A percentile compares a stretch with the other conserved stretches of the same genome.
Conservation (phyloP, 2,888 invertebrate species). For the Acrocyrtus sp. region DNA sequence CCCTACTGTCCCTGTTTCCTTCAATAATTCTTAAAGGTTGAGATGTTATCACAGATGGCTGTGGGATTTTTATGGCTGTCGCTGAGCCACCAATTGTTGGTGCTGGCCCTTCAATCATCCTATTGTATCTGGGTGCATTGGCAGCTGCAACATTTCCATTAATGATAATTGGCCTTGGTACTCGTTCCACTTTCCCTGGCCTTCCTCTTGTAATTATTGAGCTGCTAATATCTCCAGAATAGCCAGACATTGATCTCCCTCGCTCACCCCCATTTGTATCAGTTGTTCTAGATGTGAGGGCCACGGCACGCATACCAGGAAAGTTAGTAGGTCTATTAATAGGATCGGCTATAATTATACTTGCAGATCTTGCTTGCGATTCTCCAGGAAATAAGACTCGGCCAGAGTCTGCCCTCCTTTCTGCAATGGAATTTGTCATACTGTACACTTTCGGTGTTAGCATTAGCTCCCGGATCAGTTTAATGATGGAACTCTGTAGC, state of each 20-base stretch:
- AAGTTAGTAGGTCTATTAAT: neutral
- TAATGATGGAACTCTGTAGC: slow-evolving; percentile 31
- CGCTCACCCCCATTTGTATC: neutral
- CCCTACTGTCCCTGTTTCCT: slow-evolving; percentile 40
- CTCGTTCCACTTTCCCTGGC: slow-evolving; percentile 42
- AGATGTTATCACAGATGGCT: slow-evolving; percentile 35
- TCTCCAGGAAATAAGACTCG: slow-evolving; percentile 34
- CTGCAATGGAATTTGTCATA: slow-evolving; percentile 22
- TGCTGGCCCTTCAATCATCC: slow-evolving; percentile 41
- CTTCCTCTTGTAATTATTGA: slow-evolving; percentile 6
- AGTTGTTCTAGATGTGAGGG: slow-evolving; percentile 14
- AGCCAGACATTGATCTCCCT: too few species aligned
- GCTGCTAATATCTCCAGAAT: too few species aligned
- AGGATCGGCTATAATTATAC: slow-evolving; percentile 13
- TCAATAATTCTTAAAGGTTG: slow-evolving; percentile 44
- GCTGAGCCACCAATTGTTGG: slow-evolving; percentile 35
- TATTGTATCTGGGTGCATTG: slow-evolving; percentile 36
- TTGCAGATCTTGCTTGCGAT: slow-evolving; percentile 18
- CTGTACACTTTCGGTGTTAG: slow-evolving; percentile 39
- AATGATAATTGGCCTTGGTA: slow-evolving; percentile 41
- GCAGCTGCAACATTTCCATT: slow-evolving; percentile 37
- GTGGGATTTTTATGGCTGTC: slow-evolving; percentile 25
- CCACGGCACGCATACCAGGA: neutral
- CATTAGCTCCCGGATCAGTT: slow-evolving; percentile 35
- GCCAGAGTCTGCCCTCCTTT: slow-evolving; percentile 38